A percentile compares a stretch with the other conserved stretches of the same genome.
Evolutionary conservation across 2,113 vertebrate species (phyloP).

Genomic region (Etheostoma cragini): DNA sequence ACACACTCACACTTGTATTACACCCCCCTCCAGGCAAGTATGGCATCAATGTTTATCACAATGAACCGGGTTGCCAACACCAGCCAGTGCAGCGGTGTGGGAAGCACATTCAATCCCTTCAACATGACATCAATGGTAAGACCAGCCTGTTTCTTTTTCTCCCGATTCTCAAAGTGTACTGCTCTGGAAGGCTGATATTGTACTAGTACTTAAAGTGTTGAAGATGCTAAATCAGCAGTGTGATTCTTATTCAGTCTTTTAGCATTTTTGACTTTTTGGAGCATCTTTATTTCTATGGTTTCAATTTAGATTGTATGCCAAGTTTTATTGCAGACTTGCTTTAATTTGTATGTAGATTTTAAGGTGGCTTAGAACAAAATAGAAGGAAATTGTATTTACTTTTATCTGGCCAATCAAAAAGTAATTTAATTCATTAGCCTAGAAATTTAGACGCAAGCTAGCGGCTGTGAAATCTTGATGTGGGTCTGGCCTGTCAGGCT

Average conservation of each 20-base stretch:
- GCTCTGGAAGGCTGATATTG: neutral
- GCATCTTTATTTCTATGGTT: neutral
- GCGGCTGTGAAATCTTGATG: too few species aligned
- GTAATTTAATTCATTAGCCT: neutral
- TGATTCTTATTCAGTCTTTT: neutral
- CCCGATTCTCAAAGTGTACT: neutral
- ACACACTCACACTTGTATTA: neutral
- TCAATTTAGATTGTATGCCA: neutral
- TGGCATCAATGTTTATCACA: slow-evolving; percentile 70
- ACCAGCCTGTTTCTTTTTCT: neutral
- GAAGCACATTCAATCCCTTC: slow-evolving; percentile 80
- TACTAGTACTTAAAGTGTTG: neutral
- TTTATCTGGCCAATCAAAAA: neutral
- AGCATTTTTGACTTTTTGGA: neutral
- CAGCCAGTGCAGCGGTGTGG: slow-evolving; percentile 51
- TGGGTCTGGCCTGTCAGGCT: too few species aligned
- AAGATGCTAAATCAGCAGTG: neutral
- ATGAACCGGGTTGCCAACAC: neutral
- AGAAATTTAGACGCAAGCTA: too few species aligned
- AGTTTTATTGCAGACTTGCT: neutral
- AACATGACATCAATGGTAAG: slow-evolving; percentile 79
- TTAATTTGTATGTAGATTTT: neutral
- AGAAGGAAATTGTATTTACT: neutral
- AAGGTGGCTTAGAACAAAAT: too few species aligned
- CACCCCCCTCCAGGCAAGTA: slow-evolving; percentile 46